Conservation (phyloP, 2,113 vertebrate species). For the Paralichthys olivaceus region DNA sequence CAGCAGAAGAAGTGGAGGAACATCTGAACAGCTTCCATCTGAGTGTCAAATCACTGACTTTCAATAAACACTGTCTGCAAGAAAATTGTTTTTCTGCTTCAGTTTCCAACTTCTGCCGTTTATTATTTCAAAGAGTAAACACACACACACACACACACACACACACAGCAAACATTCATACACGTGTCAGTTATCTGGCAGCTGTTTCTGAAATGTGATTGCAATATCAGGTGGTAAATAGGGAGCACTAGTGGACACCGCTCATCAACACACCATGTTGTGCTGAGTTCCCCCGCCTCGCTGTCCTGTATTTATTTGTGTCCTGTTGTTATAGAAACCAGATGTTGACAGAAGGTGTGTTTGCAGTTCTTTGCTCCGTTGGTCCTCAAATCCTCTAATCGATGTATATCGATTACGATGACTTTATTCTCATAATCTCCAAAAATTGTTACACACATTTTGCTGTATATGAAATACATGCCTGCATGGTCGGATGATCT, state of each 20-base stretch:
- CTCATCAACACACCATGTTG: not conserved
- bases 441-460: not conserved
- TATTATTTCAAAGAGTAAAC: not conserved
- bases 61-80: constrained; percentile 13
- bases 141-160: constrained; percentile 11
- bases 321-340: constrained; percentile 17
- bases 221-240: not conserved
- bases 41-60: constrained; percentile 9
- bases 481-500: too few species aligned
- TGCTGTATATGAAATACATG: too few species aligned
- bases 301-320: not conserved
- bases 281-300: not conserved
- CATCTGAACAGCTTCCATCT: not conserved
- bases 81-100: not conserved
- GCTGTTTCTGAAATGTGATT: too few species aligned
- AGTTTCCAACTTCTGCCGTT: not conserved
- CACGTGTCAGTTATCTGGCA: not conserved
- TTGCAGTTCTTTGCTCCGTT: constrained; percentile 58
- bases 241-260: not conserved
- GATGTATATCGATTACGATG: constrained; percentile 22
- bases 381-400: constrained; percentile 23
- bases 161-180: constrained; percentile 9
- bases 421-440: too few species aligned
- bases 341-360: constrained; percentile 40
- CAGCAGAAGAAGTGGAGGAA: not conserved